Conservation (phyloP, 2,888 invertebrate species). For the Sphaerophoria rueppellii region DNA sequence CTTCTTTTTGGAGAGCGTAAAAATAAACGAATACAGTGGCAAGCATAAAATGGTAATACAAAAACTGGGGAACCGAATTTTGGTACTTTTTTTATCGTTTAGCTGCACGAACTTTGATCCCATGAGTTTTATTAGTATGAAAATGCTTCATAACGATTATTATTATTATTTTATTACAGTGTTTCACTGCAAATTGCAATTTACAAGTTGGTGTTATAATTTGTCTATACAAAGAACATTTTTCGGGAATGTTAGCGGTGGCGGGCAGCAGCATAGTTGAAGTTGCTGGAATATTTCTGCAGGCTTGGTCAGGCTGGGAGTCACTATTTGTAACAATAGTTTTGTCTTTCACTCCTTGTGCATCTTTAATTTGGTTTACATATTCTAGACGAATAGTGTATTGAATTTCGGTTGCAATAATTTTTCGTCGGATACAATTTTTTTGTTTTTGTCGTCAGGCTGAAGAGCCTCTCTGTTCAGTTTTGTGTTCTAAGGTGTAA, state of each 20-base stretch:
- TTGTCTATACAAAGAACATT: too few species aligned
- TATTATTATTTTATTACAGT: slow-evolving; percentile 72
- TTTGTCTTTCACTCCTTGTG: slow-evolving; percentile 30
- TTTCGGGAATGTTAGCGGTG: too few species aligned
- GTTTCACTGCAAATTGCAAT: slow-evolving; percentile 68
- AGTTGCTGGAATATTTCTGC: slow-evolving; percentile 64
- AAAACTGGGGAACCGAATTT: slow-evolving; percentile 49
- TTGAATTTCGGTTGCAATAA: slow-evolving; percentile 52
- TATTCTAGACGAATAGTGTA: slow-evolving; percentile 54
- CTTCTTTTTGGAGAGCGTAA: slow-evolving; percentile 17
- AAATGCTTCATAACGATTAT: slow-evolving; percentile 72
- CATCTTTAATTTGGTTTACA: neutral
- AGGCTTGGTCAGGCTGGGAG: slow-evolving; percentile 52
- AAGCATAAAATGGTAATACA: neutral
- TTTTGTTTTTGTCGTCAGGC: neutral
- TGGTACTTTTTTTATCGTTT: slow-evolving; percentile 60
- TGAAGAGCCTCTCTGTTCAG: too few species aligned
- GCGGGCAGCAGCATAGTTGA: slow-evolving; percentile 63
- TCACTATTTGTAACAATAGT: slow-evolving; percentile 54
- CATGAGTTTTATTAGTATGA: slow-evolving; percentile 72
- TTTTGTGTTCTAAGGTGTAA: too few species aligned
- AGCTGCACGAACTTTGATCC: slow-evolving; percentile 73
- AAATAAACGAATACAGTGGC: neutral
- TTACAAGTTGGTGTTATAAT: too few species aligned
- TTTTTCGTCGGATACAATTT: slow-evolving; percentile 10